A percentile compares a stretch with the other conserved stretches of the same genome.
Evolutionary conservation across 2,888 invertebrate genomes (phyloP).

Genomic region (Phyto melanocephala): DNA sequence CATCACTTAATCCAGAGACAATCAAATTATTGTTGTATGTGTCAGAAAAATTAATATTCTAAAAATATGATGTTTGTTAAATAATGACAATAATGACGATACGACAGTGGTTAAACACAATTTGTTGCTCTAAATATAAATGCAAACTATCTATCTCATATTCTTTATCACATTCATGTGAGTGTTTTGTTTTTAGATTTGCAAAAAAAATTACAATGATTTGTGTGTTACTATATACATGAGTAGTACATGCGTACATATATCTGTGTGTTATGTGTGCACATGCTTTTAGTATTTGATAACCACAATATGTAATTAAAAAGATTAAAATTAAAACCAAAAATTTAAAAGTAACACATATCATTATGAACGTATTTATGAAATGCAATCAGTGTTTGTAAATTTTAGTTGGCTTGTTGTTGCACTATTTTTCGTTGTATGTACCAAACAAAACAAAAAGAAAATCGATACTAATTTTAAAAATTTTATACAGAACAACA

Average conservation of each 20-base stretch:
- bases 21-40: constrained; percentile 24
- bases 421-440: neutral
- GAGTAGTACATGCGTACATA: too few species aligned
- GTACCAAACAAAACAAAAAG: constrained; percentile 9
- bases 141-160: neutral
- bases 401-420: neutral
- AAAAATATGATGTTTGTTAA: constrained; percentile 11
- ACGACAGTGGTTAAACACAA: too few species aligned
- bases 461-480: constrained; percentile 48
- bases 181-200: neutral
- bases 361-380: constrained; percentile 18
- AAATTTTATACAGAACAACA: constrained; percentile 30
- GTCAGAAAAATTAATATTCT: constrained; percentile 40
- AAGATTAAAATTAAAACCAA: constrained; percentile 44
- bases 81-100: neutral
- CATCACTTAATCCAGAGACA: constrained; percentile 27
- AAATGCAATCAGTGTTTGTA: neutral
- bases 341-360: constrained; percentile 48
- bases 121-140: neutral
- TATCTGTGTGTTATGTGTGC: neutral
- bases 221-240: too few species aligned
- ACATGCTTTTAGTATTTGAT: constrained; percentile 31
- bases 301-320: constrained; percentile 59
- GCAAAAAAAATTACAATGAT: too few species aligned
- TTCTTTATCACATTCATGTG: neutral